Conservation (phyloP, 2,113 vertebrate genomes). For the Psephotus haematonotus region DNA sequence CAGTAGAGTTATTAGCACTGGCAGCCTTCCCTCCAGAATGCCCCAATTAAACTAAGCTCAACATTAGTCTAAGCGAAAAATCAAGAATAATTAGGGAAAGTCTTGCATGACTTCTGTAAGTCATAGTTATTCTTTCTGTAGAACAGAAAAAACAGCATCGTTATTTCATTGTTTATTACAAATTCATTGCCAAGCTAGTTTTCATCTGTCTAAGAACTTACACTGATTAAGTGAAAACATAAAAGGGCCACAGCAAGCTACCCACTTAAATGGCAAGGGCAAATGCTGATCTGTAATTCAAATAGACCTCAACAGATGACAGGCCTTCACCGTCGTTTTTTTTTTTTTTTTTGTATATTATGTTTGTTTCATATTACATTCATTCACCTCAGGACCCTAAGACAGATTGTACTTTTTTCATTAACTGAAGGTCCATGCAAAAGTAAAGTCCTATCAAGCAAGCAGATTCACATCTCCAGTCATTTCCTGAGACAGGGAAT, state of each 20-base stretch:
- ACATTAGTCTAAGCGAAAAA: background rate
- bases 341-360: background rate
- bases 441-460: background rate
- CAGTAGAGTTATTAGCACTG: background rate
- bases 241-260: background rate
- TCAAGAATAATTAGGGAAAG: background rate
- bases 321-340: background rate
- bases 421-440: background rate
- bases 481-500: background rate
- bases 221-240: constrained; percentile 5
- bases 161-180: background rate
- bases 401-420: background rate
- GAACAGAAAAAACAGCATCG: background rate
- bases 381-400: background rate
- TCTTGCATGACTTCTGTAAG: background rate
- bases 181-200: background rate
- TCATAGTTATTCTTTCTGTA: background rate
- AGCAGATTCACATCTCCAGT: background rate
- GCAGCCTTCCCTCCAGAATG: background rate
- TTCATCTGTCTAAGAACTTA: background rate
- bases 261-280: background rate
- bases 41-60: constrained; percentile 9
- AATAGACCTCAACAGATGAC: background rate
- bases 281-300: constrained; percentile 16
- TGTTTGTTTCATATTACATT: background rate